Conservation (phyloP, 2,797 vertebrate genomes). For the Pagetopsis macropterus region DNA sequence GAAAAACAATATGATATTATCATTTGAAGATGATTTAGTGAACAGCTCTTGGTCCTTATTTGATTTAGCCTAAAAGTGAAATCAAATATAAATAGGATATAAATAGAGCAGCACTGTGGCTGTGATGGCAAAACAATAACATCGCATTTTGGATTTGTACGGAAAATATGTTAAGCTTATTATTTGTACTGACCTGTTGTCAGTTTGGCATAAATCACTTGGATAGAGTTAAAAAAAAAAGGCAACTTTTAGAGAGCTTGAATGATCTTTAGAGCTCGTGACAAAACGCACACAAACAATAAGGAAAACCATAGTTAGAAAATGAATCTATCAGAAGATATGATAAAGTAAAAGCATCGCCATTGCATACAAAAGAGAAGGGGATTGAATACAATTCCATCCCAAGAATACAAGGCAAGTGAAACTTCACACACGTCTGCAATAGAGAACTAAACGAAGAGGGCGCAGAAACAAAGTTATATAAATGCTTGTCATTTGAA, state of each 20-base stretch:
- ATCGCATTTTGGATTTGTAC: too few species aligned
- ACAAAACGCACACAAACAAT: not conserved
- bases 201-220: not conserved
- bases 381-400: not conserved
- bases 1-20: too few species aligned
- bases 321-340: not conserved
- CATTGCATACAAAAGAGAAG: not conserved
- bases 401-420: constrained; percentile 6
- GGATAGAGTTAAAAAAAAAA: not conserved
- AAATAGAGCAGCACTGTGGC: not conserved
- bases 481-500: not conserved
- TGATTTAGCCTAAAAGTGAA: not conserved
- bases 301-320: not conserved
- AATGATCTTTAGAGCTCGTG: not conserved
- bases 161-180: too few species aligned
- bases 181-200: not conserved
- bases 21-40: not conserved
- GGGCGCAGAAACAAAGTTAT: not conserved
- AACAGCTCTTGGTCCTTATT: not conserved
- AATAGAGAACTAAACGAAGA: not conserved
- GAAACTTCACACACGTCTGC: not conserved
- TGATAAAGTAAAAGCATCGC: constrained; percentile 5
- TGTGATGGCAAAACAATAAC: not conserved
- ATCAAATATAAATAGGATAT: not conserved
- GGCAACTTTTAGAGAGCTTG: not conserved